phyloP scores from a whole-genome alignment of 2,888 invertebrate genomes.

The Andricus quercusramuli region DNA sequence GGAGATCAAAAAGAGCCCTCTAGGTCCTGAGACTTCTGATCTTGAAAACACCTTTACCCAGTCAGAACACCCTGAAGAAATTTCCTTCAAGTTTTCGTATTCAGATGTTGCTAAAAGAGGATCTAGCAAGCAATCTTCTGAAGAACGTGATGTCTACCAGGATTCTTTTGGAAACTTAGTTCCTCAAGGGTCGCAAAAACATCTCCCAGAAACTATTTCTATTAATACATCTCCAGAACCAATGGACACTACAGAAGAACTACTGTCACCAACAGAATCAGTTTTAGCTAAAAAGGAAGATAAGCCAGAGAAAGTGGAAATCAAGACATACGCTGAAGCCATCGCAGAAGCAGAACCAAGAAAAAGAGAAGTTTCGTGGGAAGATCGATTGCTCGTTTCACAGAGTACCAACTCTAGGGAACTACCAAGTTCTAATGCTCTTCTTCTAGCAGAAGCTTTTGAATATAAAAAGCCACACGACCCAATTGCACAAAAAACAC shows the following conservation, averaged over 20 bases:
- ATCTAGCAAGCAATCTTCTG: background rate
- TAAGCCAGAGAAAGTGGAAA: constrained; percentile 49
- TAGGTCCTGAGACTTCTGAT: constrained; percentile 52
- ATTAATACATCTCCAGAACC: constrained; percentile 65
- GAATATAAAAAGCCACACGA: constrained; percentile 65
- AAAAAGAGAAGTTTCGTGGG: constrained; percentile 52
- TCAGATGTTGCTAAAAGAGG: constrained; percentile 63
- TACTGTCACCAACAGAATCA: constrained; percentile 64
- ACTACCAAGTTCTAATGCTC: constrained; percentile 61
- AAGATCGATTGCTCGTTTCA: constrained; percentile 53
- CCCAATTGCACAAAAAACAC: constrained; percentile 79
- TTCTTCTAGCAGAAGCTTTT: constrained; percentile 66
- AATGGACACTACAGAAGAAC: constrained; percentile 67
- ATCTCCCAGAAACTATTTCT: constrained; percentile 28
- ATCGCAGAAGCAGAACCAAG: constrained; percentile 56
- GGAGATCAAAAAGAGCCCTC: constrained; percentile 53
- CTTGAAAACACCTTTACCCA: constrained; percentile 61
- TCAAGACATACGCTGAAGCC: constrained; percentile 64
- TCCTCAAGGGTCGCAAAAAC: background rate
- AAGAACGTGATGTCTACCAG: background rate
- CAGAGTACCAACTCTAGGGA: constrained; percentile 49
- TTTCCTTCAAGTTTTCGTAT: constrained; percentile 62
- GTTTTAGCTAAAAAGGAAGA: constrained; percentile 50
- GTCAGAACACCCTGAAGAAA: constrained; percentile 55
- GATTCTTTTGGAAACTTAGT: background rate